Evolutionary conservation across 2,888 invertebrate species (phyloP), one percentile per base, ranked within the genome.

Genomic region (Meta bourneti): DNA sequence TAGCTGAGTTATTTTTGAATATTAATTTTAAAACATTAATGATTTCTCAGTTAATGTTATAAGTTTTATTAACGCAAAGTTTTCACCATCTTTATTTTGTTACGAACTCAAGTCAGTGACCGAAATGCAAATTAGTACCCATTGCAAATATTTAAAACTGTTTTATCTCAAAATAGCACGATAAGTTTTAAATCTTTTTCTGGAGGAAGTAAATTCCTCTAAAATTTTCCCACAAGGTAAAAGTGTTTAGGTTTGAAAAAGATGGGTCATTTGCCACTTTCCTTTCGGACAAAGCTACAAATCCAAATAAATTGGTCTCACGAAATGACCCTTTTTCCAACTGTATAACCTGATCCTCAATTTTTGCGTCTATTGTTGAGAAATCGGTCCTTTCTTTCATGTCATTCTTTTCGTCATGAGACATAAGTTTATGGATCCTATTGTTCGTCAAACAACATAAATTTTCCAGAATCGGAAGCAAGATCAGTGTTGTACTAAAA

Each of bases 261-360:
- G 61, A 74, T 52, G 7, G 20, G 75, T 19, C 86, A 70, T 49
- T 52, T 78, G 52, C 69, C 61, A 72, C 80, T 87, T 79, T 80
- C 72, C 34, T 71, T 34, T 78, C 16, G 52, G 70, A 86, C 78
- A 77, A 86, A 86, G 77, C 9, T 20, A 9, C 48, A 19, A 71
- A 20, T 83, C 75, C 77, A 5, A 20, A 79, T 71, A 13, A 71
- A 52, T 13, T 49, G 61, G 71, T 80, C 72, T 61, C 85, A 75
- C 51, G 75, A 49, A 90, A 81, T 77, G 90, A 81, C 90, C 80
- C 81, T 90, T 49, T 80, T 90, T 81, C 72, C 79, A 85, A 69
- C 81, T 52, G 61, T 74, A n/a, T n/a, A 61, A 54, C 75, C 19
- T 20, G 20, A 19, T 51, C 61, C 82, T 49, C 48, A 74, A 61